Percentiles rank a stretch among this genome's conserved stretches.
Conservation (phyloP, 2,797 vertebrate genomes). For the Melanotaenia pygmaea region DNA sequence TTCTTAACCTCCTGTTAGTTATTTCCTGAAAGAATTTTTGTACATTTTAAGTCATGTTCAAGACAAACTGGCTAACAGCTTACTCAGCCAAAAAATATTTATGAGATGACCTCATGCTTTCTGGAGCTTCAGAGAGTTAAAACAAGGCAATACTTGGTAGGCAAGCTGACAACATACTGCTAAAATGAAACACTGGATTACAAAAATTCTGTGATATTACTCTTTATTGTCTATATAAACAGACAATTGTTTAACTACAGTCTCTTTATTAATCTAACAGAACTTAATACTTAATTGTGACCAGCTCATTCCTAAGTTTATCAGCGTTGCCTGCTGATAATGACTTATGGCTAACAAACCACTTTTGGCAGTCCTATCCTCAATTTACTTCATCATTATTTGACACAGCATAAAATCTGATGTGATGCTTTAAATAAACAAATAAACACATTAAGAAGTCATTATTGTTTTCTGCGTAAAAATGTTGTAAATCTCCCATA, state of each 20-base stretch:
- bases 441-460: background rate
- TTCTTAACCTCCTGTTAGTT: slow-evolving; percentile 13
- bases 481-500: background rate
- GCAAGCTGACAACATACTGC: slow-evolving; percentile 1
- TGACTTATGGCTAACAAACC: background rate
- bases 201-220: background rate
- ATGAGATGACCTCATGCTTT: slow-evolving; percentile 70
- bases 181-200: background rate
- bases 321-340: background rate
- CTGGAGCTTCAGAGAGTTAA: slow-evolving; percentile 32
- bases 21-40: slow-evolving; percentile 35
- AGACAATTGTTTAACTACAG: background rate
- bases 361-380: background rate
- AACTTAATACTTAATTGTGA: background rate
- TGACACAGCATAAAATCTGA: background rate
- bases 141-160: slow-evolving; percentile 38
- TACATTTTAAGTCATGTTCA: slow-evolving; percentile 44
- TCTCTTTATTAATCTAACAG: background rate
- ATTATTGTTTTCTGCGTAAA: background rate
- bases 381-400: background rate
- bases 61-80: slow-evolving; percentile 61
- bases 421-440: background rate
- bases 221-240: background rate
- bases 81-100: slow-evolving; percentile 58
- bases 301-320: background rate